phyloP scores from a whole-genome alignment of 1,140 invertebrate genomes.

The Caenorhabditis brenneri region DNA sequence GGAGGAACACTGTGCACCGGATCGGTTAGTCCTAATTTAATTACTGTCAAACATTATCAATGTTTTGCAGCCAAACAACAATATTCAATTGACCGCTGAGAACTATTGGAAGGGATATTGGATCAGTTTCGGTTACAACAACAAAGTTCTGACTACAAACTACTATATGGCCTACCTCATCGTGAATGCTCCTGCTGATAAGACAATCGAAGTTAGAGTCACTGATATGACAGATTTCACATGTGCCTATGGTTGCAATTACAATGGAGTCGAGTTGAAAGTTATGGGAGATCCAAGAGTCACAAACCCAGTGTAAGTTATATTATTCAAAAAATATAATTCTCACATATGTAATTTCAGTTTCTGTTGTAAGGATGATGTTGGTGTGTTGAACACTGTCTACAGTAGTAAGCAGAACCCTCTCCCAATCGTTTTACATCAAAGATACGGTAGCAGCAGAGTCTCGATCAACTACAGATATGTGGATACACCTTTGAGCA shows the following conservation, averaged over 20 bases:
- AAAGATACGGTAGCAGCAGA: conserved; percentile 8
- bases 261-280: conserved; percentile 43
- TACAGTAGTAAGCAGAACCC: background rate
- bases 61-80: background rate
- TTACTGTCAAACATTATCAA: background rate
- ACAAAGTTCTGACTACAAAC: background rate
- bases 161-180: conserved; percentile 1
- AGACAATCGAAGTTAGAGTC: conserved; percentile 14
- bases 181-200: conserved; percentile 6
- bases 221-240: background rate
- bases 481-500: background rate
- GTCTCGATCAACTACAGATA: background rate
- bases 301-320: background rate
- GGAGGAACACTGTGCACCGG: conserved; percentile 19
- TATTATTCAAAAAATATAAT: background rate
- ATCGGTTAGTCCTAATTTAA: background rate
- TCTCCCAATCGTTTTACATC: background rate
- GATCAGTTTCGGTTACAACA: background rate
- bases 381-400: background rate
- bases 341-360: background rate
- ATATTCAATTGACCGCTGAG: background rate
- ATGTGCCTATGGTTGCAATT: conserved; percentile 33
- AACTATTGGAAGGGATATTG: conserved; percentile 16
- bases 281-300: conserved; percentile 23
- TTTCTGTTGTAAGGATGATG: background rate